Percentiles rank a stretch among this genome's conserved stretches.
Conservation (phyloP, 92 coral and sea anemone genomes). For the Epizoanthus illoricatus region DNA sequence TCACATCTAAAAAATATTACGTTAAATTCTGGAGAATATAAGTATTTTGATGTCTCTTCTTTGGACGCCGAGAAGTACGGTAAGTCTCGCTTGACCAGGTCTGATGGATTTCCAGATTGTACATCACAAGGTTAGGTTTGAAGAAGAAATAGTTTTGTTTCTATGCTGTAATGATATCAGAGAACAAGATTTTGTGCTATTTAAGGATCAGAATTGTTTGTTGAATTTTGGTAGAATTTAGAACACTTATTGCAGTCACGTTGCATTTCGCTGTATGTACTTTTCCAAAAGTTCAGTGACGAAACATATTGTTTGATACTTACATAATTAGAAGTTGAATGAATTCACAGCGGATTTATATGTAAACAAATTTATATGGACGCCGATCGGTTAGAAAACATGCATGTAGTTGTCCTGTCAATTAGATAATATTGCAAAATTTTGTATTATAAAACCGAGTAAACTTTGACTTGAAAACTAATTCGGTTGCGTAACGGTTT, state of each 20-base stretch:
- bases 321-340: neutral
- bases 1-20: conserved; percentile 67
- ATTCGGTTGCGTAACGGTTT: no score
- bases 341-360: neutral
- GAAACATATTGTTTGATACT: no score
- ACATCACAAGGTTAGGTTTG: neutral
- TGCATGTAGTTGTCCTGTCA: no score
- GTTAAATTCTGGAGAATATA: conserved; percentile 71
- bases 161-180: no score
- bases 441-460: no score
- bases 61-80: conserved; percentile 82
- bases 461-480: no score
- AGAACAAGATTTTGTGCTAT: no score
- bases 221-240: neutral
- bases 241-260: neutral
- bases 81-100: conserved; percentile 30
- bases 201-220: no score
- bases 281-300: neutral
- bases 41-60: conserved; percentile 81
- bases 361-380: neutral
- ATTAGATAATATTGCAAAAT: no score
- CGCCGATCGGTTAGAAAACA: neutral
- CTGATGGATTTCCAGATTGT: neutral
- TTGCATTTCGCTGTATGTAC: neutral
- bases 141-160: no score